Conservation (phyloP, 2,113 vertebrate genomes). For the Ailurus styani region DNA sequence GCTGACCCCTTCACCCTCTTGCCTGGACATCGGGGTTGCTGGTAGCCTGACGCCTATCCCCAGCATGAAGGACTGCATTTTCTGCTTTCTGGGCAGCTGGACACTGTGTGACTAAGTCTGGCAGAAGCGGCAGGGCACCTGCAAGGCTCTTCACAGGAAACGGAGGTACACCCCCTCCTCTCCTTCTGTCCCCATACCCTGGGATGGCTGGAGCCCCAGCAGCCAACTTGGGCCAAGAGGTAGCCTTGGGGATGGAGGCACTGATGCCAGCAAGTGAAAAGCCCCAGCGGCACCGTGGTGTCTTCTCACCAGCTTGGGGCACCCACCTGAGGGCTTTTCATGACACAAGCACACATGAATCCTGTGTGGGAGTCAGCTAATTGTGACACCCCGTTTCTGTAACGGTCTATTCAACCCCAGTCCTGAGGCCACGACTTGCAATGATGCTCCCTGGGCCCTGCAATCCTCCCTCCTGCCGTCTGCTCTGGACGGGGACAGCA, state of each 20-base stretch:
- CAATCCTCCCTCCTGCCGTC: neutral
- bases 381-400: neutral
- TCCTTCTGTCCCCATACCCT: neutral
- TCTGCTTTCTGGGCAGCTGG: neutral
- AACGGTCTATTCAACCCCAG: no score
- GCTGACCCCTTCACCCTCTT: neutral
- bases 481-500: no score
- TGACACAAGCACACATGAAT: neutral
- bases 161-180: rapidly evolving
- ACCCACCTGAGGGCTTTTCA: neutral
- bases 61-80: neutral
- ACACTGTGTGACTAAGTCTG: no score
- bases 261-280: no score
- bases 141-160: neutral
- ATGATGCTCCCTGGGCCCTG: neutral
- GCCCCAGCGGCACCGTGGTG: rapidly evolving
- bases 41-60: neutral
- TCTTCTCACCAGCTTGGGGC: neutral
- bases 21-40: neutral
- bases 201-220: neutral
- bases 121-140: neutral
- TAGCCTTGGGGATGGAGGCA: neutral
- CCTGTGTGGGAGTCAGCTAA: neutral
- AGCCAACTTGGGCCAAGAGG: neutral
- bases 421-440: neutral